Evolutionary conservation across 2,888 invertebrate genomes (phyloP).

Genomic region (Eueremaeus valkanovi): DNA sequence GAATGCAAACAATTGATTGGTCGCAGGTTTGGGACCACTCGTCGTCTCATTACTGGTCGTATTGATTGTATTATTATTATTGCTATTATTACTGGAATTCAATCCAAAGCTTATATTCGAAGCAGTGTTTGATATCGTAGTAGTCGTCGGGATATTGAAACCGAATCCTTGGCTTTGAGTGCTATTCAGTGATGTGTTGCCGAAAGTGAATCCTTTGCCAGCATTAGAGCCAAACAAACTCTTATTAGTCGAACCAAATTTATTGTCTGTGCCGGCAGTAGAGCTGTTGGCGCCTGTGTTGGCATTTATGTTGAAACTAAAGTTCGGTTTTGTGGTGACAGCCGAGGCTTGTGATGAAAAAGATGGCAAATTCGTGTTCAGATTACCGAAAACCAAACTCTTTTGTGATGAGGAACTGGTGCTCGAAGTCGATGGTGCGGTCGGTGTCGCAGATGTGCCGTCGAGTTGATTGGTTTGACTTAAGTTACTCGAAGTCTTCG

Average conservation of each 20-base stretch:
- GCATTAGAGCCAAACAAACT: background rate
- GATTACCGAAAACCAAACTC: slow-evolving; percentile 5
- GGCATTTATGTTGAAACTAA: background rate
- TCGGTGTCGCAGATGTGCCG: background rate
- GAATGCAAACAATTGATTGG: slow-evolving; percentile 1
- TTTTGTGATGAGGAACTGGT: slow-evolving; percentile 10
- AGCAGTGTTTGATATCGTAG: background rate
- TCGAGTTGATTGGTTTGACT: background rate
- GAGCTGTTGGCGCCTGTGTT: background rate
- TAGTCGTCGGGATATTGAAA: background rate
- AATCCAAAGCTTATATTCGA: slow-evolving; percentile 10
- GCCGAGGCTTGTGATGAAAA: background rate
- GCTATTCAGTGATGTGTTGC: background rate
- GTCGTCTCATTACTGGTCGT: background rate
- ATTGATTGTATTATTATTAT: too few species aligned
- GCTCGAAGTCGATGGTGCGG: background rate
- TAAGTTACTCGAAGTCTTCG: background rate
- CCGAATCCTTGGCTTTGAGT: background rate
- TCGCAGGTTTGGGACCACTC: background rate
- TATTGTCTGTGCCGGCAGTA: background rate
- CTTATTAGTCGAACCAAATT: background rate
- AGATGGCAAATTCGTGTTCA: background rate
- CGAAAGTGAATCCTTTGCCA: slow-evolving; percentile 7
- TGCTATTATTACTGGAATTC: background rate
- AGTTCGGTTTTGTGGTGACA: background rate